Evolutionary conservation across 1,140 invertebrate genomes (phyloP).

Genomic region (Drosophila kohkoa): DNA sequence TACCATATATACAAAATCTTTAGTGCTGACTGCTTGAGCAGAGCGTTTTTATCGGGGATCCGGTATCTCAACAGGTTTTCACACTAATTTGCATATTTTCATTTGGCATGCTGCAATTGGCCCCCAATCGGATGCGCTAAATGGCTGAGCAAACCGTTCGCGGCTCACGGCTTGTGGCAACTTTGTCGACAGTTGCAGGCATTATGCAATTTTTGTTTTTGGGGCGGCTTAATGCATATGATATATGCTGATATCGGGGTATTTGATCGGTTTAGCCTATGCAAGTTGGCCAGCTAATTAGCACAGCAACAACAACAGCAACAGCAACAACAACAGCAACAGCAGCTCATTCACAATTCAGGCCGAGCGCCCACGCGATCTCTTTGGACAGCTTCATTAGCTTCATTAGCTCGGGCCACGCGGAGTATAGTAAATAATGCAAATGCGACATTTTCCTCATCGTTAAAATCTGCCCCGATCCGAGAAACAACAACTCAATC

Average conservation of each 20-base stretch:
- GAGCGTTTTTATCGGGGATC: neutral
- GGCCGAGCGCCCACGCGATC: constrained; percentile 27
- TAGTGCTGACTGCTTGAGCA: too few relatives aligned
- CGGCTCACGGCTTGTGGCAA: neutral
- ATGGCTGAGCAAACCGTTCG: constrained; percentile 56
- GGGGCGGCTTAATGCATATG: constrained; percentile 11
- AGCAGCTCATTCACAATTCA: constrained; percentile 29
- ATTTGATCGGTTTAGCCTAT: constrained; percentile 3
- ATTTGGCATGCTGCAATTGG: constrained; percentile 57
- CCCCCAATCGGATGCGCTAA: constrained; percentile 55
- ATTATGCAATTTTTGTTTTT: constrained; percentile 38
- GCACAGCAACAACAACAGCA: neutral
- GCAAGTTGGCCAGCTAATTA: neutral
- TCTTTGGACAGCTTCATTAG: constrained; percentile 32
- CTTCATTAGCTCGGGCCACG: constrained; percentile 51
- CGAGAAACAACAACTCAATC: constrained; percentile 2
- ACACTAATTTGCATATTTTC: constrained; percentile 62
- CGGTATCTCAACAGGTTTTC: constrained; percentile 43
- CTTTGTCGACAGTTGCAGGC: constrained; percentile 4
- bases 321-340: neutral
- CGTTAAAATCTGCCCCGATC: constrained; percentile 34
- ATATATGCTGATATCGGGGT: constrained; percentile 11
- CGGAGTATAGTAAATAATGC: constrained; percentile 41
- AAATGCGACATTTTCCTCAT: constrained; percentile 45
- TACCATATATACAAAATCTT: too few relatives aligned